Conservation (phyloP, 2,888 invertebrate genomes). For the Drosophila sordidula region DNA sequence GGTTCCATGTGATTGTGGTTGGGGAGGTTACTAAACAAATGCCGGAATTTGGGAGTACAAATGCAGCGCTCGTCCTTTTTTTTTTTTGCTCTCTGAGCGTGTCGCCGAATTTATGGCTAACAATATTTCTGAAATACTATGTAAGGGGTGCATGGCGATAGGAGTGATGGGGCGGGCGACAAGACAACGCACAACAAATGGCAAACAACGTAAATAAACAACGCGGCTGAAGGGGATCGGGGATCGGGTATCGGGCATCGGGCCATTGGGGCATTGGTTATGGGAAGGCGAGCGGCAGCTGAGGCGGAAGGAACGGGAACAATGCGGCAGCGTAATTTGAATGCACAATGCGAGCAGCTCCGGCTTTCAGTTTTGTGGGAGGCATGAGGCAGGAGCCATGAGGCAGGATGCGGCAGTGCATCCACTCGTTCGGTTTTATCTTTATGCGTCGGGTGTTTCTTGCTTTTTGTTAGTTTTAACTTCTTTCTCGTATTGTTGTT, state of each 20-base stretch:
- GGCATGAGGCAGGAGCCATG: slow-evolving; percentile 30
- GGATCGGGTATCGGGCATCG: slow-evolving; percentile 13
- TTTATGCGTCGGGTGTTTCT: slow-evolving; percentile 59
- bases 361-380: slow-evolving; percentile 28
- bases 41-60: slow-evolving; percentile 57
- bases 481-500: slow-evolving; percentile 2
- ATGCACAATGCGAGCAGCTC: slow-evolving; percentile 66
- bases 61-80: slow-evolving; percentile 35
- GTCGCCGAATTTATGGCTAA: slow-evolving; percentile 71
- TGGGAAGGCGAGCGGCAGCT: slow-evolving; percentile 16
- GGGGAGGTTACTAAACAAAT: slow-evolving; percentile 55
- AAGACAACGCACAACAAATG: slow-evolving; percentile 61
- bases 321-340: slow-evolving; percentile 74
- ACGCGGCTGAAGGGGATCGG: slow-evolving; percentile 23
- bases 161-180: slow-evolving; percentile 5
- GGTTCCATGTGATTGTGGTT: slow-evolving; percentile 42
- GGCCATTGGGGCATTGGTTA: slow-evolving; percentile 13
- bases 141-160: slow-evolving; percentile 5
- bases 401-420: slow-evolving; percentile 62
- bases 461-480: slow-evolving; percentile 29
- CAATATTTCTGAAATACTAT: slow-evolving; percentile 70
- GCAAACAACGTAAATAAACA: slow-evolving; percentile 78
- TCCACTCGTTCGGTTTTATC: slow-evolving; percentile 61
- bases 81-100: slow-evolving; percentile 27
- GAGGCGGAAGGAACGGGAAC: slow-evolving; percentile 48